Conservation (phyloP, 2,113 vertebrate genomes). For the Asarcornis scutulata region DNA sequence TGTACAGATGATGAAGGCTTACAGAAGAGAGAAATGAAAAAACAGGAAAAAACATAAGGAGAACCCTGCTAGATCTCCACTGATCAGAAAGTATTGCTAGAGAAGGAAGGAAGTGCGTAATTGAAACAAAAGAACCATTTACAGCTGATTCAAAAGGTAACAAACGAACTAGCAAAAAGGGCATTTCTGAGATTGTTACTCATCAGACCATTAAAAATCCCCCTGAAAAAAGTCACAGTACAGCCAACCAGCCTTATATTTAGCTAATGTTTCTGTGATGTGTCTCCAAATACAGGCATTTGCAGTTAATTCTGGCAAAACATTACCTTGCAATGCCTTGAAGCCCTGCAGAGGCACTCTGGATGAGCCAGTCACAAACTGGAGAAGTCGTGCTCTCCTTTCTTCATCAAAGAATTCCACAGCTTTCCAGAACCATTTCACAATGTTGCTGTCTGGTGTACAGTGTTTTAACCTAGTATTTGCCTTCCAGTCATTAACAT, state of each 20-base stretch:
- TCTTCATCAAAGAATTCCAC: conserved; percentile 98
- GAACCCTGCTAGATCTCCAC: neutral
- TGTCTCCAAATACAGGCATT: neutral
- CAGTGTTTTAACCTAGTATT: conserved; percentile 99
- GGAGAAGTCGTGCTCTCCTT: conserved; percentile 90
- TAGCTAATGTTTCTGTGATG: neutral
- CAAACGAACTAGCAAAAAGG: neutral
- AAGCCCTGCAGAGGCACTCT: conserved; percentile 97
- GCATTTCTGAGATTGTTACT: neutral
- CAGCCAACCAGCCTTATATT: neutral
- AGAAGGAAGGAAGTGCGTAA: neutral
- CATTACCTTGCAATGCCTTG: conserved; percentile 94
- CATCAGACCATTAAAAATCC: neutral
- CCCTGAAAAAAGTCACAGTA: accelerated
- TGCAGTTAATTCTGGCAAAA: neutral
- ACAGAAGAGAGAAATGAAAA: neutral
- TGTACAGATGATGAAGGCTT: neutral
- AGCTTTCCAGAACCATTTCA: conserved; percentile 99
- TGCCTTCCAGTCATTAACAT: conserved; percentile 97
- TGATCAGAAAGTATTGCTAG: neutral
- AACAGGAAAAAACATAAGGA: neutral
- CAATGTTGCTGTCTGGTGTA: conserved; percentile 93
- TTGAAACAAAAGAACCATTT: neutral
- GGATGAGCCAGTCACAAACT: conserved; percentile 98
- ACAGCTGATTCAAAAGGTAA: neutral